A percentile compares a stretch with the other conserved stretches of the same genome.
Evolutionary conservation across 2,113 vertebrate species (phyloP).

Genomic region (Marmota flaviventris): DNA sequence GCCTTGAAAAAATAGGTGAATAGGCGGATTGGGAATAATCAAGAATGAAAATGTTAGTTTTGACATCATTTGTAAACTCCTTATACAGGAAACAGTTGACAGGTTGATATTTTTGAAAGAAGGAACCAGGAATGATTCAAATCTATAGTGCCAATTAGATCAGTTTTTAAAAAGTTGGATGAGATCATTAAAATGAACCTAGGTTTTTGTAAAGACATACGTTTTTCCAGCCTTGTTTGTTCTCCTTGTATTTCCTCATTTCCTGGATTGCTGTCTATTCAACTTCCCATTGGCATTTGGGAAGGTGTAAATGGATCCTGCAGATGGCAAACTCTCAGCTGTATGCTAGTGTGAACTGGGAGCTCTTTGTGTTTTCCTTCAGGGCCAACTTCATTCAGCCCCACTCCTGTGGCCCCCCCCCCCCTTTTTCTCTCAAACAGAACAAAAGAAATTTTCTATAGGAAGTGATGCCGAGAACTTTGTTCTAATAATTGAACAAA

Average conservation of each 20-base stretch:
- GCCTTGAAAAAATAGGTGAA: neutral
- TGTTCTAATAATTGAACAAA: conserved; percentile 16
- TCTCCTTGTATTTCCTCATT: neutral
- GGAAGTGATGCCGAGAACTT: conserved; percentile 22
- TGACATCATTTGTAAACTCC: conserved; percentile 35
- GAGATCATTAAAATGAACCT: neutral
- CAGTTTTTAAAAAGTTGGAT: conserved; percentile 21
- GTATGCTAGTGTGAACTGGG: neutral
- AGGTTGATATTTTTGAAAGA: neutral
- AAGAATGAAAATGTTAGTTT: conserved; percentile 45
- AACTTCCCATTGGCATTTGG: neutral
- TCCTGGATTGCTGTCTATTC: neutral
- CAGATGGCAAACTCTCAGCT: neutral
- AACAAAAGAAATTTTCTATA: conserved; percentile 40
- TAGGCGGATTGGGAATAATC: neutral
- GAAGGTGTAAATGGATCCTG: neutral
- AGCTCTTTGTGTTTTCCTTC: conserved; percentile 11
- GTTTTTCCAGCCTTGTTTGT: neutral
- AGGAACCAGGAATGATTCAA: neutral
- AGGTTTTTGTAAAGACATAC: neutral
- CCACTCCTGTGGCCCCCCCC: neutral
- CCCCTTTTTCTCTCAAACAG: neutral
- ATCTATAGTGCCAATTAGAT: neutral
- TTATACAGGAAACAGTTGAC: neutral
- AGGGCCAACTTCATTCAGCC: neutral